These are phyloP conservation scores for Okapia johnstoni DNA, from an alignment of 2,113 vertebrate species.

Conservation along the genomic window DNA sequence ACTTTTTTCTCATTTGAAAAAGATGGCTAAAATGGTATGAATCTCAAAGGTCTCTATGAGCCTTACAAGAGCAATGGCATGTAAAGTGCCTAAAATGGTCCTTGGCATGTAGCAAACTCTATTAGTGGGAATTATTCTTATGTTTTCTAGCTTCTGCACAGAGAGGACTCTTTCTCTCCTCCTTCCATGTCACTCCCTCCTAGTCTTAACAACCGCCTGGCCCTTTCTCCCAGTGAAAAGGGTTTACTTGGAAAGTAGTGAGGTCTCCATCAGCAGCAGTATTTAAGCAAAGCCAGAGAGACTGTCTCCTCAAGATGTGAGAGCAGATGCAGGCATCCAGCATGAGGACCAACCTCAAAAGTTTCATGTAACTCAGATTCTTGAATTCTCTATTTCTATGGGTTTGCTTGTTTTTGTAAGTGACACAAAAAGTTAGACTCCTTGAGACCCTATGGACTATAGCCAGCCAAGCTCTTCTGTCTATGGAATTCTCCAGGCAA, in stretches of 20 bases:
- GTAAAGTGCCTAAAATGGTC: too few relatives aligned
- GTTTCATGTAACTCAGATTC: not conserved
- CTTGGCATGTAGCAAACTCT: not conserved
- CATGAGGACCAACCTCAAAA: not conserved
- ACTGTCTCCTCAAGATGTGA: not conserved
- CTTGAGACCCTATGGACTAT: not conserved
- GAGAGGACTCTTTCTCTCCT: not conserved
- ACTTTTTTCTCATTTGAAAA: not conserved
- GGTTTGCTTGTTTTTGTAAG: not conserved
- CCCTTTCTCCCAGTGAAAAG: not conserved
- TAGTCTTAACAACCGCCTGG: not conserved
- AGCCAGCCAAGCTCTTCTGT: not conserved
- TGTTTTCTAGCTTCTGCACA: not conserved
- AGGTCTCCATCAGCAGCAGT: not conserved
- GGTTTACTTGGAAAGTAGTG: not conserved
- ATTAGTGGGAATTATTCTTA: not conserved
- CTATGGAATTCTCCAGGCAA: not conserved
- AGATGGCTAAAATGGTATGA: not conserved
- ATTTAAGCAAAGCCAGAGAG: not conserved
- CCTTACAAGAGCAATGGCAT: not conserved
- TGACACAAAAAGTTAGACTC: not conserved
- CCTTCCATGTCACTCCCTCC: not conserved
- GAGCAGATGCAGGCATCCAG: not conserved
- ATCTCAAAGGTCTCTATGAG: not conserved
- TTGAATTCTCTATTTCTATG: not conserved